Evolutionary conservation across 2,797 vertebrate species (phyloP).

Genomic region (Neoniphon sammara): DNA sequence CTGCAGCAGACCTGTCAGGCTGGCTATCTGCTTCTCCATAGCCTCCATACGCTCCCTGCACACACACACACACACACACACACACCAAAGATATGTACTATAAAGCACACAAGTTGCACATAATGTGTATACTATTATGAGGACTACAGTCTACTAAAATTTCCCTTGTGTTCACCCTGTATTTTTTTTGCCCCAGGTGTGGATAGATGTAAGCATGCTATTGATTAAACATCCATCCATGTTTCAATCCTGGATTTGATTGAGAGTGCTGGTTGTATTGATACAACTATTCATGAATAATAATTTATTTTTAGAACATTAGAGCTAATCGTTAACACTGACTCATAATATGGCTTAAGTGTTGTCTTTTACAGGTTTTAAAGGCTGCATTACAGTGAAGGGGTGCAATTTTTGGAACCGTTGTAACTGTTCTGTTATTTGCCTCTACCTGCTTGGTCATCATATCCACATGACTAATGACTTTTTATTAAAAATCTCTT

Average conservation of each 20-base stretch:
- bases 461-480: too few relatives aligned
- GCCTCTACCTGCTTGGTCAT: too few relatives aligned
- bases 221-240: not conserved
- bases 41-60: slow-evolving; percentile 96
- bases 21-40: slow-evolving; percentile 99
- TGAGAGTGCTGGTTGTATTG: not conserved
- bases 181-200: not conserved
- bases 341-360: not conserved
- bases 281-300: not conserved
- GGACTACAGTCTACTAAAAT: too few relatives aligned
- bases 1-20: slow-evolving; percentile 95
- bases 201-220: not conserved
- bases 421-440: too few relatives aligned
- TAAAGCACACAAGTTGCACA: not conserved
- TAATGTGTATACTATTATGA: not conserved
- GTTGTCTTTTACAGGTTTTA: not conserved
- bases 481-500: too few relatives aligned
- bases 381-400: not conserved
- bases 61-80: slow-evolving; percentile 7
- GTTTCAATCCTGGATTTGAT: not conserved
- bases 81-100: not conserved
- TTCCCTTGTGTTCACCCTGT: not conserved
- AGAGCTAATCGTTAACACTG: not conserved
- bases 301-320: not conserved
- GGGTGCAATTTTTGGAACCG: too few relatives aligned